Base-by-base conservation (phyloP, 2,888 invertebrate genomes). In the Lithophane ornitopus region DNA sequence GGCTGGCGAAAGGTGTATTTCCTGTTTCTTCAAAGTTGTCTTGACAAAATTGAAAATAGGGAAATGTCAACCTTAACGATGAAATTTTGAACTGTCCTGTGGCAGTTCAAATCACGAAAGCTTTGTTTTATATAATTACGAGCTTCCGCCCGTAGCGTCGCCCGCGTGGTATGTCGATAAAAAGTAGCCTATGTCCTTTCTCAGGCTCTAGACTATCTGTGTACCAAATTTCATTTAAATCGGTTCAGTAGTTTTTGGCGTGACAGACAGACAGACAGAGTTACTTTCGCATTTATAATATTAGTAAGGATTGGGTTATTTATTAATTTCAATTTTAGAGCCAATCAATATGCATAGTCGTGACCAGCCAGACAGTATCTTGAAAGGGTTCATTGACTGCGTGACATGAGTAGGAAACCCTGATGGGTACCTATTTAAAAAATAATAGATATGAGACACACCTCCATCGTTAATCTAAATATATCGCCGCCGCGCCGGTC, bases 391-490 rank as follows among this genome's bases (percentile, higher is more conserved):
- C 65, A 69, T 72, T 61, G 78, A 73, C 68, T 65, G 62, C 19
- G 46, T 16, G 16, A 44, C 14, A 59, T 61, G 16, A 28, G 28
- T 71, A 62, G 39, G 67, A 12, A 70, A 62, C 66, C 28, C 44
- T 71, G 16, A 26, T 65, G 54, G 19, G 14, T 70, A n/a, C n/a
- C n/a, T n/a, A 70, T 84, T 79, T 66, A 70, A 76, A 66, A 73
- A 85, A 56, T 49, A 81, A 68, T 76, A 73, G 68, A 73, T 63
- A 61, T 58, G 81, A 76, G 88, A 83, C 88, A 87, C 87, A 84
- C 87, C 87, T 88, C 87, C 85, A 41, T 78, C 66, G 69, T 78
- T 75, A 79, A 81, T 87, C 87, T 88, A 88, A 88, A 84, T 87
- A 78, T 88, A 87, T 69, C 80, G 61, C n/a, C n/a, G n/a, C n/a